These are phyloP conservation scores for Nezara viridula DNA, from an alignment of 2,888 invertebrate species.

Conservation along the genomic window DNA sequence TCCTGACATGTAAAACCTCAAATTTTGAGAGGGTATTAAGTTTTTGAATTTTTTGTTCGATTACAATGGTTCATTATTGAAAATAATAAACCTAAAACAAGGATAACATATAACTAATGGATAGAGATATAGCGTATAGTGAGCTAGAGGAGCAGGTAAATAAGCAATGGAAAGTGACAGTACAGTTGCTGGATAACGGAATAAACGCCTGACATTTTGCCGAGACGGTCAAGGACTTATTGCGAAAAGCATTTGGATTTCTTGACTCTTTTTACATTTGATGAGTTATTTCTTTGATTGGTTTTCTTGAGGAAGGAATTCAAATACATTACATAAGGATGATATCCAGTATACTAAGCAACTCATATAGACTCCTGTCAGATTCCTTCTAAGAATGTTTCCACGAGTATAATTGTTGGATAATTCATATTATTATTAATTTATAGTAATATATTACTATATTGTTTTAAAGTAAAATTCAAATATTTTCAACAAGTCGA, in stretches of 20 bases:
- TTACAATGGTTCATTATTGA: too few relatives aligned
- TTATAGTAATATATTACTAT: too few relatives aligned
- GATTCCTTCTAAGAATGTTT: neutral
- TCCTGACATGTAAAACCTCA: too few relatives aligned
- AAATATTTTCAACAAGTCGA: too few relatives aligned
- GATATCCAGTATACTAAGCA: neutral
- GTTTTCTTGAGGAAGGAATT: neutral
- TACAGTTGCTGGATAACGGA: neutral
- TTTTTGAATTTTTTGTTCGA: too few relatives aligned
- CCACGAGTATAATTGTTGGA: neutral
- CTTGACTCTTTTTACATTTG: neutral
- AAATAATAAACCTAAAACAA: too few relatives aligned
- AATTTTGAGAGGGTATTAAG: too few relatives aligned
- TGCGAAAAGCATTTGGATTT: constrained; percentile 11
- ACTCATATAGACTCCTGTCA: neutral
- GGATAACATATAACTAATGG: neutral
- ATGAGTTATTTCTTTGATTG: neutral
- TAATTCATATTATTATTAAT: too few relatives aligned
- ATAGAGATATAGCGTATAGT: neutral
- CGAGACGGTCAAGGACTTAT: neutral
- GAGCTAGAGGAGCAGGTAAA: neutral
- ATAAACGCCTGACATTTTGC: neutral
- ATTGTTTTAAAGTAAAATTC: too few relatives aligned
- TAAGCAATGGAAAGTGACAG: neutral
- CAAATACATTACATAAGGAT: neutral